Base-by-base conservation (phyloP, 2,888 invertebrate species). In the Lottia scabra region DNA sequence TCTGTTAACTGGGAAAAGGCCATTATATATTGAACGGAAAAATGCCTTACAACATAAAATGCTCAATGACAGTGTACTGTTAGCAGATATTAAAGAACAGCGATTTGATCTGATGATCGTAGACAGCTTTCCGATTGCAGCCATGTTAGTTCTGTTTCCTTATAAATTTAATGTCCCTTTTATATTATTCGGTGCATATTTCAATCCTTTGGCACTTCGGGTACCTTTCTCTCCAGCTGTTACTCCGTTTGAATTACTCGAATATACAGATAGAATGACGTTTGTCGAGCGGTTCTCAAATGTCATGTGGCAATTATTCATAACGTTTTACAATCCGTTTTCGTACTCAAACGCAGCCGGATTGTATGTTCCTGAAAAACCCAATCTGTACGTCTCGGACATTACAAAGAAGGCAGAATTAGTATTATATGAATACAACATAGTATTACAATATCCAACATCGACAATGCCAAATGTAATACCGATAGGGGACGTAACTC, bases 401-500 rank as follows among this genome's bases (percentile, higher is more conserved):
- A 65, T 78, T 23, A 63, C 38, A 15, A 43, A 48, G 16, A 45
- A 74, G n/a, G 72, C 81, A 8, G 68, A 75, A 56, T n/a, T 82
- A 65, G 78, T 73, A 67, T 62, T 83, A 13, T 26, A 73, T 8
- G 79, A 79, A 8, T 16, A 38, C 1, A 81, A 83, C 38, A 65
- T 68, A 27, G 65, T 80, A 1, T 64, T 84, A n/a, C 74, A 75
- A 65, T 78, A 71, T 45, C 79, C 79, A 0, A 26, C 66, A 6
- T 76, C 80, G 10, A 13, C 64, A 10, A 68, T 79, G 68, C 80
- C 80, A 6, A 80, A 83, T 67, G 62, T 75, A 13, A 76, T 76
- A 13, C 65, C 62, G 12, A 73, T 80, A 38, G 80, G 81, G 16
- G 79, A 80, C 12, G 43, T 81, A 6, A 72, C 73, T 0, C 70